Conservation (phyloP, 2,888 invertebrate species). For the Yponomeuta cagnagella region DNA sequence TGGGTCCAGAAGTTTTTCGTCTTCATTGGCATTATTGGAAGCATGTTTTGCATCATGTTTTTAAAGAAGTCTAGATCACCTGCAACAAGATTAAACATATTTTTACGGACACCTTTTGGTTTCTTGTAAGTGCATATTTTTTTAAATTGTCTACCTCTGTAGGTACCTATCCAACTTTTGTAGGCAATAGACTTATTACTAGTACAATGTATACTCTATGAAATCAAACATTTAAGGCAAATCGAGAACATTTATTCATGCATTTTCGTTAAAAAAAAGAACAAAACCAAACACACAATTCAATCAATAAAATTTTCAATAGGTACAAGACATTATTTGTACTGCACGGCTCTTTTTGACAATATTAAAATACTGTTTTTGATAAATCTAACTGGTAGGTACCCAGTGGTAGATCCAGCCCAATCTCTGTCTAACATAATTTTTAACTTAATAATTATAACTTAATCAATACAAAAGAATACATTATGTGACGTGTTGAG, state of each 20-base stretch:
- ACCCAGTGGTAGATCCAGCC: not conserved
- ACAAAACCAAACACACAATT: slow-evolving; percentile 41
- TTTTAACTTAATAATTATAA: not conserved
- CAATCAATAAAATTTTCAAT: slow-evolving; percentile 14
- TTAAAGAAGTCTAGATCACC: slow-evolving; percentile 72
- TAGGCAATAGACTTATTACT: not conserved
- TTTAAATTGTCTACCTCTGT: too few relatives aligned
- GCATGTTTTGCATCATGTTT: slow-evolving; percentile 67
- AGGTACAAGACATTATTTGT: slow-evolving; percentile 5
- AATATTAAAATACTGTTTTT: slow-evolving; percentile 7
- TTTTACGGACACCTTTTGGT: slow-evolving; percentile 29
- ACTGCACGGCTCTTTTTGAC: slow-evolving; percentile 2
- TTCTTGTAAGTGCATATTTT: too few relatives aligned
- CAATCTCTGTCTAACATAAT: not conserved
- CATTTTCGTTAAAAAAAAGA: slow-evolving; percentile 55
- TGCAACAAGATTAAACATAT: slow-evolving; percentile 46
- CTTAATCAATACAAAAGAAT: not conserved
- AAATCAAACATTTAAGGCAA: slow-evolving; percentile 24
- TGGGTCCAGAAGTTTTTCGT: slow-evolving; percentile 70
- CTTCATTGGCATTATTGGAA: slow-evolving; percentile 68
- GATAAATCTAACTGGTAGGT: not conserved
- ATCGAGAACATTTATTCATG: slow-evolving; percentile 73
- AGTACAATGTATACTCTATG: not conserved
- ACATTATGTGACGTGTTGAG: not conserved
- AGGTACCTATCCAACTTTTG: too few relatives aligned